A percentile compares a stretch with the other conserved stretches of the same genome.
phyloP scores from a whole-genome alignment of 2,888 invertebrate species.

The Drosophila meridiana region DNA sequence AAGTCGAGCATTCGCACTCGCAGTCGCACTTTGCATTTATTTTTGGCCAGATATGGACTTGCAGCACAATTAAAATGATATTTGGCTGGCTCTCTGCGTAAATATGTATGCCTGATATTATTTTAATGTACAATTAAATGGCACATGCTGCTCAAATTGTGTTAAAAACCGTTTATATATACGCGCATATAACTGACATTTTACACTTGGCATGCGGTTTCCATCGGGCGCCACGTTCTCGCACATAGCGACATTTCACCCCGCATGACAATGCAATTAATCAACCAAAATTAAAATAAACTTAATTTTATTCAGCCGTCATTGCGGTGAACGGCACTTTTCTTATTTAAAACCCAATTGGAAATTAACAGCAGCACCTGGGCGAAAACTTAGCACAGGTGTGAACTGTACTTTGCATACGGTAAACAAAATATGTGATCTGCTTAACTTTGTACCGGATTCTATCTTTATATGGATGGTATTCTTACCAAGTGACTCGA shows the following conservation, averaged over 20 bases:
- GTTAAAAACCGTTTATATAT: constrained; percentile 44
- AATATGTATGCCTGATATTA: constrained; percentile 30
- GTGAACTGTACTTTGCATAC: not conserved
- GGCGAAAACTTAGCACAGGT: not conserved
- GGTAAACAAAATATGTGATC: not conserved
- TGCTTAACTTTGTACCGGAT: not conserved
- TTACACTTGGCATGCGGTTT: constrained; percentile 74
- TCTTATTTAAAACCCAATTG: constrained; percentile 39
- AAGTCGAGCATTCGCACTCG: constrained; percentile 39
- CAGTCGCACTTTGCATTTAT: constrained; percentile 12
- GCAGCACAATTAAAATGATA: constrained; percentile 56
- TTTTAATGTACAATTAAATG: constrained; percentile 56
- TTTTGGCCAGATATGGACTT: constrained; percentile 13
- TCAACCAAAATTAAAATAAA: constrained; percentile 78
- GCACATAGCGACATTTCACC: constrained; percentile 44
- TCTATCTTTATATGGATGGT: too few species aligned
- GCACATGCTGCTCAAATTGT: constrained; percentile 55
- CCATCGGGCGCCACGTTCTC: constrained; percentile 20
- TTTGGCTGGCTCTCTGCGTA: constrained; percentile 29
- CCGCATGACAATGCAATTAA: constrained; percentile 76
- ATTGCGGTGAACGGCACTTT: constrained; percentile 48
- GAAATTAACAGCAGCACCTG: not conserved
- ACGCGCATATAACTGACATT: constrained; percentile 51
- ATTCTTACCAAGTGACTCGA: too few species aligned
- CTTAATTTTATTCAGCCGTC: constrained; percentile 68